Percentiles rank a stretch among this genome's conserved stretches.
Conservation (phyloP, 2,888 invertebrate species). For the Blera fallax region DNA sequence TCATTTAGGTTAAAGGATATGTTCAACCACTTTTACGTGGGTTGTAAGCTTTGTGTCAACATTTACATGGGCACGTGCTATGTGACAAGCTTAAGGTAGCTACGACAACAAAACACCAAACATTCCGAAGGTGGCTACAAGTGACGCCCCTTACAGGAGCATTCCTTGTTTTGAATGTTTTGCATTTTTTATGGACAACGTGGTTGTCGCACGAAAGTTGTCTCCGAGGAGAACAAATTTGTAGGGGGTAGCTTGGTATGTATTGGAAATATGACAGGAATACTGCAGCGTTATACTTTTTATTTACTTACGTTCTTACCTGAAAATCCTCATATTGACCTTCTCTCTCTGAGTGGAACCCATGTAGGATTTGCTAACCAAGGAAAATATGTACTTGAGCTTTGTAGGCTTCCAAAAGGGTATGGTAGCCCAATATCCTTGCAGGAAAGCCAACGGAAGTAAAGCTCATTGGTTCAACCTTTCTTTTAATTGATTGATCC, state of each 20-base stretch:
- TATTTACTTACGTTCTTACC: no score
- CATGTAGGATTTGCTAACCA: no score
- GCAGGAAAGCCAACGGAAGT: no score
- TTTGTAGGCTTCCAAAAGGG: no score
- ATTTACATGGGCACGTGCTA: background rate
- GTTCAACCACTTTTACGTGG: background rate
- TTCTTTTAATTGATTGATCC: no score
- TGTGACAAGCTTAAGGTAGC: background rate
- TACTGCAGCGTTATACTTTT: no score
- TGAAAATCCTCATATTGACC: no score
- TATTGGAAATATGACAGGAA: background rate
- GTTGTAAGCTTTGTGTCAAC: no score
- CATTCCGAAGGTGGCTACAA: background rate
- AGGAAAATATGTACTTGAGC: no score
- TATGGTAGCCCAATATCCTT: no score
- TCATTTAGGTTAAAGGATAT: background rate
- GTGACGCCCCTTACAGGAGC: background rate
- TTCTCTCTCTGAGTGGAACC: no score
- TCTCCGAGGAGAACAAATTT: background rate
- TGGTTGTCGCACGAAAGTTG: background rate
- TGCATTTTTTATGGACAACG: background rate
- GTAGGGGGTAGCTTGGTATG: background rate
- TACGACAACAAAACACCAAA: background rate
- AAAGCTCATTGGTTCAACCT: no score
- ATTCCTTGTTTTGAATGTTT: background rate